phyloP scores from a whole-genome alignment of 2,797 vertebrate genomes.

The Peromyscus nudipes region DNA sequence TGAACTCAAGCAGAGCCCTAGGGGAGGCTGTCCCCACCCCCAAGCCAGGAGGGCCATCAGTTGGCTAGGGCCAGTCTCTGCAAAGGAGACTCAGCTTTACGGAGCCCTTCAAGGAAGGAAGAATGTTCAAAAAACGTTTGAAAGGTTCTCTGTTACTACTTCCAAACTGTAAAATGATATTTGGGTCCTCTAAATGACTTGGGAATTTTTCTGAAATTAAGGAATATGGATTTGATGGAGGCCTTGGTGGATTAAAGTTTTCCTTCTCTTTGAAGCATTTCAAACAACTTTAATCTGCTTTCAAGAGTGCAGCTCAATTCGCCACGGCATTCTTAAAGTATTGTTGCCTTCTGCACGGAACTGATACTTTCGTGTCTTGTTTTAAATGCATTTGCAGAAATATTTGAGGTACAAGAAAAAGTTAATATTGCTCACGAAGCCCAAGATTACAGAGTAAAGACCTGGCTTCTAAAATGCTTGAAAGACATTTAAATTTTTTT shows the following conservation, averaged over 20 bases:
- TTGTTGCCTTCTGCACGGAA: conserved; percentile 9
- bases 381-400: conserved; percentile 38
- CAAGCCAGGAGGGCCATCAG: background rate
- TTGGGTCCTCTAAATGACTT: conserved; percentile 73
- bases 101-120: conserved; percentile 7
- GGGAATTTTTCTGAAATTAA: conserved; percentile 76
- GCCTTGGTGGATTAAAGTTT: conserved; percentile 67
- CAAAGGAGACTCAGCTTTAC: background rate
- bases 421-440: background rate
- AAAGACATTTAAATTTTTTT: background rate
- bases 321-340: conserved; percentile 1
- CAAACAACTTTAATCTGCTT: conserved; percentile 77
- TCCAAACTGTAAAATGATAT: conserved; percentile 80
- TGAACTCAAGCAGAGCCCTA: background rate
- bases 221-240: conserved; percentile 75
- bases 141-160: conserved; percentile 56
- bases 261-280: conserved; percentile 74
- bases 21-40: background rate
- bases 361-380: conserved; percentile 64
- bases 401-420: background rate
- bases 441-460: background rate
- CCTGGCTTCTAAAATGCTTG: background rate
- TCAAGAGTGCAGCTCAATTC: conserved; percentile 50
- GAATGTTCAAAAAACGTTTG: conserved; percentile 13
- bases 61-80: background rate